A percentile compares a stretch with the other conserved stretches of the same genome.
Evolutionary conservation across 2,888 invertebrate genomes (phyloP).

Genomic region (Trachelus troglodyta): DNA sequence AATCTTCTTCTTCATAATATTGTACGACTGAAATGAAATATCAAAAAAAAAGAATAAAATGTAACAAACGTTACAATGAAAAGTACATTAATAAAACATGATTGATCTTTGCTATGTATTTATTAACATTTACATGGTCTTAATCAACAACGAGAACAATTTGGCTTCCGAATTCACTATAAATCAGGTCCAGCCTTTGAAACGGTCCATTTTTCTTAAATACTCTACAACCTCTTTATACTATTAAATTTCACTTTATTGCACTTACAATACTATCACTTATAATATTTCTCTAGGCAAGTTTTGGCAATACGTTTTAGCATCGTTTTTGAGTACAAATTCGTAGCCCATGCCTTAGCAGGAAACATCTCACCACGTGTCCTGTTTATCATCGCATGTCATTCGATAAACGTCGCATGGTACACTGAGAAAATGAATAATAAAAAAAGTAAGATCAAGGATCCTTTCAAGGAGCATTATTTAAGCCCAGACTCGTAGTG

Average conservation of each 20-base stretch:
- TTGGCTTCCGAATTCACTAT: slow-evolving; percentile 37
- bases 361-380: neutral
- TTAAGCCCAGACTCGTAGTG: slow-evolving; percentile 77
- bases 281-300: neutral
- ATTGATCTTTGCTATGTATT: neutral
- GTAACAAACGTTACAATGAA: slow-evolving; percentile 23
- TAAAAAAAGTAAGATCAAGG: neutral
- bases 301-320: neutral
- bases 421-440: neutral
- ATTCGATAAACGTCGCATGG: neutral
- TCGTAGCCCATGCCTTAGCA: neutral
- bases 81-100: slow-evolving; percentile 16
- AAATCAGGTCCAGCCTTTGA: slow-evolving; percentile 52
- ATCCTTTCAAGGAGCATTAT: neutral
- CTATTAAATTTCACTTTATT: neutral
- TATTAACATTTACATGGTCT: neutral
- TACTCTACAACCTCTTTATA: neutral
- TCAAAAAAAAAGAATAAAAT: slow-evolving; percentile 8
- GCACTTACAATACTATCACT: neutral
- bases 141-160: slow-evolving; percentile 24
- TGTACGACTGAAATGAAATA: slow-evolving; percentile 35
- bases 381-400: neutral
- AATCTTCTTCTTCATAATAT: slow-evolving; percentile 3
- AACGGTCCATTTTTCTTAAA: neutral
- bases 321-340: neutral